Conservation (phyloP, 2,888 invertebrate genomes). For the Cryptus armator region DNA sequence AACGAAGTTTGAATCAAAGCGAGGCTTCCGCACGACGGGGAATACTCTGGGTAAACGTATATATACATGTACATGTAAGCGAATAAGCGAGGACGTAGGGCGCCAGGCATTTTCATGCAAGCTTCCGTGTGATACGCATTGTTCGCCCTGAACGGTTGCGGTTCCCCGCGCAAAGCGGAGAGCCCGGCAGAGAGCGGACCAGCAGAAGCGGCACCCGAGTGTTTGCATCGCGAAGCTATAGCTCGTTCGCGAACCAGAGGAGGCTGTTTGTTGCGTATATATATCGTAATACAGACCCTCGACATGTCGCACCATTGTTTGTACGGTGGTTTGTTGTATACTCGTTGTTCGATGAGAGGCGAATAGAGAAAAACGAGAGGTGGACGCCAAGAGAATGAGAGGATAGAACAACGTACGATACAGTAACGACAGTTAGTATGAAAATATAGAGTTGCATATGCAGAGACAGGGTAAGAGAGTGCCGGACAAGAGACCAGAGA, state of each 20-base stretch:
- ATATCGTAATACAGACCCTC: slow-evolving; percentile 43
- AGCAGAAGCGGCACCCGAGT: slow-evolving; percentile 61
- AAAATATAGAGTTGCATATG: slow-evolving; percentile 10
- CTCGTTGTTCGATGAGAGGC: slow-evolving; percentile 47
- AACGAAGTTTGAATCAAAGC: slow-evolving; percentile 55
- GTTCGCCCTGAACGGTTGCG: slow-evolving; percentile 76
- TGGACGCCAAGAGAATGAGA: slow-evolving; percentile 38
- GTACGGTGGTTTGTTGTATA: slow-evolving; percentile 68
- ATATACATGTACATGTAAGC: slow-evolving; percentile 1
- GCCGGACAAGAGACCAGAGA: not conserved
- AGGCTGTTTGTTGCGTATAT: slow-evolving; percentile 53
- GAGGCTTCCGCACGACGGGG: slow-evolving; percentile 67
- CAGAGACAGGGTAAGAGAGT: slow-evolving; percentile 26
- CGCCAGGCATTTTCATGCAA: slow-evolving; percentile 76
- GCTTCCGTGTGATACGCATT: slow-evolving; percentile 80
- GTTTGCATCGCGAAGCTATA: slow-evolving; percentile 72
- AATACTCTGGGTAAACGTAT: slow-evolving; percentile 47
- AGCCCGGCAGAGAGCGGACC: slow-evolving; percentile 31
- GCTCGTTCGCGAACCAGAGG: slow-evolving; percentile 74
- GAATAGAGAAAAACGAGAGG: slow-evolving; percentile 43
- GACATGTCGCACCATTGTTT: slow-evolving; percentile 73
- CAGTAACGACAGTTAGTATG: not conserved
- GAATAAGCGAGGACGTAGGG: slow-evolving; percentile 51
- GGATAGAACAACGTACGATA: not conserved
- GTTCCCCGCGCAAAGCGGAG: slow-evolving; percentile 51